Conservation (phyloP, 2,888 invertebrate genomes). For the Andrena chrysosceles region DNA sequence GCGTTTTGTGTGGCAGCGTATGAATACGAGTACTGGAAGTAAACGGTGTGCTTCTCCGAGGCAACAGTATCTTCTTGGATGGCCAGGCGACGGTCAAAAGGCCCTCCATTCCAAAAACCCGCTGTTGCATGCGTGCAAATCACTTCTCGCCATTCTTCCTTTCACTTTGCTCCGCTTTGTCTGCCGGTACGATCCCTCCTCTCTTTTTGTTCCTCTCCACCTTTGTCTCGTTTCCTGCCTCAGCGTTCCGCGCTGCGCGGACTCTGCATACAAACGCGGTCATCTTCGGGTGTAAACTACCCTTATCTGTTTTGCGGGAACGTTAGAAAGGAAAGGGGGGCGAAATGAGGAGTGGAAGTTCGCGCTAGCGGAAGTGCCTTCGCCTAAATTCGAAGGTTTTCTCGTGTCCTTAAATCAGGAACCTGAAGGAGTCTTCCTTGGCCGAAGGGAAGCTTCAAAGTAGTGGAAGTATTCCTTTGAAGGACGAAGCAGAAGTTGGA, state of each 20-base stretch:
- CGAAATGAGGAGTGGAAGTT: constrained; percentile 35
- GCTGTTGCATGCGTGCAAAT: constrained; percentile 28
- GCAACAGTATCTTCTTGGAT: constrained; percentile 72
- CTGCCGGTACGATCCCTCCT: constrained; percentile 22
- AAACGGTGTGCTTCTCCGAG: constrained; percentile 72
- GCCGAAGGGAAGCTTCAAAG: no score
- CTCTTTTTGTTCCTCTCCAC: constrained; percentile 6
- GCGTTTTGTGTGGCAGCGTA: constrained; percentile 33
- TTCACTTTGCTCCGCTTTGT: constrained; percentile 1
- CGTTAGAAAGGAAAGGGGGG: constrained; percentile 32
- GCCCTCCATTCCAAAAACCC: constrained; percentile 22
- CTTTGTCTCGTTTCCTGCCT: constrained; percentile 25
- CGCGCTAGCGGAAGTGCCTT: constrained; percentile 54
- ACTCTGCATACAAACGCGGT: constrained; percentile 38
- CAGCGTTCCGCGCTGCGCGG: constrained; percentile 13
- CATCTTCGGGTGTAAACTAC: constrained; percentile 58
- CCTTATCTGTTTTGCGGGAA: constrained; percentile 65
- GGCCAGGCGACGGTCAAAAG: constrained; percentile 58
- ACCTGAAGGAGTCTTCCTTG: no score
- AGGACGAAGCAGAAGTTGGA: no score
- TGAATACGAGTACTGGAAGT: constrained; percentile 66
- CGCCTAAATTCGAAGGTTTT: no score
- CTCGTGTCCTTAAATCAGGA: no score
- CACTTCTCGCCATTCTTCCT: constrained; percentile 20
- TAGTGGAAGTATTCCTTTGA: no score